phyloP scores from a whole-genome alignment of 2,113 vertebrate genomes.

The Prunella himalayana region DNA sequence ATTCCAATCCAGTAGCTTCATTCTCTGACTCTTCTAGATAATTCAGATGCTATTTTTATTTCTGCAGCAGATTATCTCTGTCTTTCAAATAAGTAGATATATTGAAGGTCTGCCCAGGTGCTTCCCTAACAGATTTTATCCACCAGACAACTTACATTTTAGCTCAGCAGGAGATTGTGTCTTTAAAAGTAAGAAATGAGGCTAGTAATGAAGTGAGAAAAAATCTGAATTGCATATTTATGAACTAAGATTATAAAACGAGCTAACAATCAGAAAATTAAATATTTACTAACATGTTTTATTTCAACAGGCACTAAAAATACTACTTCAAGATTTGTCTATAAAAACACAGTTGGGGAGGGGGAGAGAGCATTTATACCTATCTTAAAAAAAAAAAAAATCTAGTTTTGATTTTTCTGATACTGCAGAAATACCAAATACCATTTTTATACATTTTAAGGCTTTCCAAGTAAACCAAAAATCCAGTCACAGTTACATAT shows the following conservation, averaged over 20 bases:
- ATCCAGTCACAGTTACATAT: background rate
- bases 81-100: background rate
- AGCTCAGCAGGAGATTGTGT: background rate
- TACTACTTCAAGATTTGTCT: background rate
- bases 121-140: background rate
- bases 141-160: background rate
- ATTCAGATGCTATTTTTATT: conserved; percentile 37
- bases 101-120: background rate
- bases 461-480: background rate
- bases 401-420: background rate
- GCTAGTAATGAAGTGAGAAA: background rate
- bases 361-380: background rate
- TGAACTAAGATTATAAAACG: background rate
- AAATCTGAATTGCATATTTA: background rate
- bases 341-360: background rate
- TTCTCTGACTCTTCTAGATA: background rate
- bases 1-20: background rate
- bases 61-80: conserved; percentile 4
- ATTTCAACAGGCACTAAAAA: background rate
- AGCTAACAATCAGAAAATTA: background rate
- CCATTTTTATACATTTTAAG: background rate
- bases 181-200: background rate
- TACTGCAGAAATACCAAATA: background rate
- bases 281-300: background rate
- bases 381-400: background rate